phyloP scores from a whole-genome alignment of 2,888 invertebrate species.

The Sericinus montela region DNA sequence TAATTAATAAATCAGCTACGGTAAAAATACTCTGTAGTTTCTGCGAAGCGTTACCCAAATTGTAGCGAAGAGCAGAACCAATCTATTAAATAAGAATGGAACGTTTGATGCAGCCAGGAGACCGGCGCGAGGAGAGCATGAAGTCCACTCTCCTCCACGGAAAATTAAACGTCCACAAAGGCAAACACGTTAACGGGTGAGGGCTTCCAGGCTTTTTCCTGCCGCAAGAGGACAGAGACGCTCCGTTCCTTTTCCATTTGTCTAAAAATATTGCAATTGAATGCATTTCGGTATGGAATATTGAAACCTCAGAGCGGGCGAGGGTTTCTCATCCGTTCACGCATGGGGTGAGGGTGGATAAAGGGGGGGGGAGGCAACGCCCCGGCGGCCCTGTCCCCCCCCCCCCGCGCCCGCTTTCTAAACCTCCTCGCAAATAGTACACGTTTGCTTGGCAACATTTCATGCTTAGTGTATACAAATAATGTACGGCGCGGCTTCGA shows the following conservation, averaged over 20 bases:
- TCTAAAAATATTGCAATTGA: slow-evolving; percentile 68
- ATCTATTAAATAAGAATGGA: slow-evolving; percentile 8
- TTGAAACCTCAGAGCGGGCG: slow-evolving; percentile 70
- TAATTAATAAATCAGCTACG: no score
- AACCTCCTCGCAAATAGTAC: slow-evolving; percentile 77
- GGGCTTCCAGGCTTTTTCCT: slow-evolving; percentile 45
- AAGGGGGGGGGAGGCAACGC: slow-evolving; percentile 33
- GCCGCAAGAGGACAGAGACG: slow-evolving; percentile 30
- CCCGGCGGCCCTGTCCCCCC: slow-evolving; percentile 37
- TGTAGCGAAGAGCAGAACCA: neutral
- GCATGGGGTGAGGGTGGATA: slow-evolving; percentile 49
- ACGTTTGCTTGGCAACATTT: slow-evolving; percentile 79
- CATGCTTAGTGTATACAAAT: slow-evolving; percentile 79
- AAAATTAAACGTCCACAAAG: slow-evolving; percentile 36
- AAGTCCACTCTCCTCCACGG: slow-evolving; percentile 26
- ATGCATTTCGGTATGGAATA: slow-evolving; percentile 73
- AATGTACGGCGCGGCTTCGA: slow-evolving; percentile 69
- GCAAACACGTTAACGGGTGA: slow-evolving; percentile 34
- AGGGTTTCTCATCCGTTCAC: slow-evolving; percentile 64
- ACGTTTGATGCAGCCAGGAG: slow-evolving; percentile 2
- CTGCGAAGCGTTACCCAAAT: no score
- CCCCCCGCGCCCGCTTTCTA: slow-evolving; percentile 64
- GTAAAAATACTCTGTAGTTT: no score
- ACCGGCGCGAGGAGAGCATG: slow-evolving; percentile 18
- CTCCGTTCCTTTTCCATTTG: slow-evolving; percentile 41